phyloP scores from a whole-genome alignment of 2,888 invertebrate species.

The Spodoptera exigua region DNA sequence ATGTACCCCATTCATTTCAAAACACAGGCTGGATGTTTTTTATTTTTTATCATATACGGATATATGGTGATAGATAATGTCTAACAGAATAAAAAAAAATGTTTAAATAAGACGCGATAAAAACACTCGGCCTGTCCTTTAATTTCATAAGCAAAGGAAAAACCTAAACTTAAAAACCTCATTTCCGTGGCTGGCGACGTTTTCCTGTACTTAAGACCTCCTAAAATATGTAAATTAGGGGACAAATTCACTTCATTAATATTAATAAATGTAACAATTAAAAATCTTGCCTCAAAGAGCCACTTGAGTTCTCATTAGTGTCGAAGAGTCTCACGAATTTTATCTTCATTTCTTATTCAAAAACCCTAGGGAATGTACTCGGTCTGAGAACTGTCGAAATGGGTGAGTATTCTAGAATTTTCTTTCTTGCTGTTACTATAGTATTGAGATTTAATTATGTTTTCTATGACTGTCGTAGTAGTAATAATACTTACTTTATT shows the following conservation, averaged over 20 bases:
- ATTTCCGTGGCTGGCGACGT: constrained; percentile 8
- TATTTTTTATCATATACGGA: no score
- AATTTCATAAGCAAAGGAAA: not conserved
- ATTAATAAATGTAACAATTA: constrained; percentile 56
- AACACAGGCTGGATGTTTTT: no score
- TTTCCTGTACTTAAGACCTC: constrained; percentile 7
- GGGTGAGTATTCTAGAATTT: not conserved
- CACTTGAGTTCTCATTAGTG: constrained; percentile 31
- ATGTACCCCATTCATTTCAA: no score
- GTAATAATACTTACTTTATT: no score
- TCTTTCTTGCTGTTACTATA: not conserved
- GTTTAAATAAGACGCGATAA: no score
- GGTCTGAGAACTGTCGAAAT: not conserved
- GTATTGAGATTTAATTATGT: not conserved
- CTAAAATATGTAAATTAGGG: constrained; percentile 45
- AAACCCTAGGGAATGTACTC: constrained; percentile 1
- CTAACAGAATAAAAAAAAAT: no score
- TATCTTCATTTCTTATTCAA: constrained; percentile 31
- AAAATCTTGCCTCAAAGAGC: constrained; percentile 32
- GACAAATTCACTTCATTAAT: constrained; percentile 52
- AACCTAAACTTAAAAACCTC: not conserved
- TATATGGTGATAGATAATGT: no score
- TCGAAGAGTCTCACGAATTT: constrained; percentile 18
- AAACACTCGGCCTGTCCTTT: not conserved
- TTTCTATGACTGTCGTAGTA: not conserved